Evolutionary conservation across 2,797 vertebrate species (phyloP).

Genomic region (Gallirallus australis): DNA sequence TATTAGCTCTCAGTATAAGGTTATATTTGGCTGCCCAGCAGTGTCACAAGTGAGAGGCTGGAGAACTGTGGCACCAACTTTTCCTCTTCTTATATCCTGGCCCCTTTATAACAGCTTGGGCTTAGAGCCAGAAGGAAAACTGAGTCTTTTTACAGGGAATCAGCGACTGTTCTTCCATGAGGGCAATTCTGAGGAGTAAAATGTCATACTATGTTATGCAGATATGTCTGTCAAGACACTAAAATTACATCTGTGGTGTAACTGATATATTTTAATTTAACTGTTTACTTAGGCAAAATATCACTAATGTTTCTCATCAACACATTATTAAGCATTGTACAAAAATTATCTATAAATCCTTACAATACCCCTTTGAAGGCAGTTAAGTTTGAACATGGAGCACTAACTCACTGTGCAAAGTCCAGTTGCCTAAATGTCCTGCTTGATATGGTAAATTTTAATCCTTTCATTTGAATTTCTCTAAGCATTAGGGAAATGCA

Average conservation of each 20-base stretch:
- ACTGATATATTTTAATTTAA: not conserved
- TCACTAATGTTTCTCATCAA: not conserved
- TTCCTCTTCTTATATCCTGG: too few relatives aligned
- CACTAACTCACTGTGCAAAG: not conserved
- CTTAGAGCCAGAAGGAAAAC: not conserved
- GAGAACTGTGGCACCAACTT: too few relatives aligned
- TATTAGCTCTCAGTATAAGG: not conserved
- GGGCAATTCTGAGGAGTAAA: not conserved
- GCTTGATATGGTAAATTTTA: not conserved
- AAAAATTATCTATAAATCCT: not conserved
- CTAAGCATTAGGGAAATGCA: not conserved
- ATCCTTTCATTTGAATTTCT: slow-evolving; percentile 12
- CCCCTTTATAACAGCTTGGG: too few relatives aligned
- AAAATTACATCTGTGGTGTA: not conserved
- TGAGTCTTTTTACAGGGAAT: not conserved
- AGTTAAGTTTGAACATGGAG: not conserved
- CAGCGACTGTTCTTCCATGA: not conserved
- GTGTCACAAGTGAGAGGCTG: too few relatives aligned
- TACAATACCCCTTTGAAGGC: not conserved
- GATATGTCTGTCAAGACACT: not conserved
- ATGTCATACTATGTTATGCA: not conserved
- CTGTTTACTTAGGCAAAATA: not conserved
- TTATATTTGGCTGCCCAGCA: not conserved
- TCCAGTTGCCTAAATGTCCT: slow-evolving; percentile 13
- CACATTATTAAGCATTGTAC: not conserved